Percentiles rank a stretch among this genome's conserved stretches.
These are phyloP conservation scores for Xanthorhoe spadicearia DNA, from an alignment of 2,888 invertebrate genomes.

Conservation along the genomic window DNA sequence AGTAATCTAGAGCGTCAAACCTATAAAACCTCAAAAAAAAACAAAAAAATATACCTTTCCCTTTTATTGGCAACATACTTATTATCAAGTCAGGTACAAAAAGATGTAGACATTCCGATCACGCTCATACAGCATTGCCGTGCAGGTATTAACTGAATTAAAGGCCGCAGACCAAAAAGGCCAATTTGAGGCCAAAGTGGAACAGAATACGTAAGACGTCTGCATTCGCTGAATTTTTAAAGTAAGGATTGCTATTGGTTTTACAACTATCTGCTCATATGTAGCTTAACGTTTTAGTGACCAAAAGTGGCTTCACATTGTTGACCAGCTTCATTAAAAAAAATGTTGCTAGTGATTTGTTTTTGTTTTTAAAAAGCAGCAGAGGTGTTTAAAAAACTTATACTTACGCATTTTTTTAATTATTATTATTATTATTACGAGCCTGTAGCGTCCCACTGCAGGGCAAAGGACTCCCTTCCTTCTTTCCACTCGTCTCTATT, in stretches of 20 bases:
- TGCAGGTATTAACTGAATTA: slow-evolving; percentile 45
- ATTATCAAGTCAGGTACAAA: too few relatives aligned
- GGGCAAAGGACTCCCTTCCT: too few relatives aligned
- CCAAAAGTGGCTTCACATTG: neutral
- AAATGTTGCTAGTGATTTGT: neutral
- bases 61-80: too few relatives aligned
- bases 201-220: slow-evolving; percentile 38
- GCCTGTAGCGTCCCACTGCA: too few relatives aligned
- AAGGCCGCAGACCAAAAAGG: slow-evolving; percentile 41
- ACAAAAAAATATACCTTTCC: too few relatives aligned
- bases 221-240: slow-evolving; percentile 43
- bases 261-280: slow-evolving; percentile 16
- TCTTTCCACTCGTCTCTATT: too few relatives aligned
- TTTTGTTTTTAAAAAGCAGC: too few relatives aligned
- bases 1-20: too few relatives aligned
- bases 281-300: slow-evolving; percentile 5
- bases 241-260: slow-evolving; percentile 26
- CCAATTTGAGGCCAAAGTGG: slow-evolving; percentile 35
- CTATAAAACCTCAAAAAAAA: too few relatives aligned
- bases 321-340: neutral
- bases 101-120: slow-evolving; percentile 23
- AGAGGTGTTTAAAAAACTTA: too few relatives aligned
- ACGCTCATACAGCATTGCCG: slow-evolving; percentile 32
- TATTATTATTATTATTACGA: too few relatives aligned
- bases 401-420: too few relatives aligned